These are phyloP conservation scores for Sarcophaga rosellei DNA, from an alignment of 2,888 invertebrate species.

Conservation along the genomic window DNA sequence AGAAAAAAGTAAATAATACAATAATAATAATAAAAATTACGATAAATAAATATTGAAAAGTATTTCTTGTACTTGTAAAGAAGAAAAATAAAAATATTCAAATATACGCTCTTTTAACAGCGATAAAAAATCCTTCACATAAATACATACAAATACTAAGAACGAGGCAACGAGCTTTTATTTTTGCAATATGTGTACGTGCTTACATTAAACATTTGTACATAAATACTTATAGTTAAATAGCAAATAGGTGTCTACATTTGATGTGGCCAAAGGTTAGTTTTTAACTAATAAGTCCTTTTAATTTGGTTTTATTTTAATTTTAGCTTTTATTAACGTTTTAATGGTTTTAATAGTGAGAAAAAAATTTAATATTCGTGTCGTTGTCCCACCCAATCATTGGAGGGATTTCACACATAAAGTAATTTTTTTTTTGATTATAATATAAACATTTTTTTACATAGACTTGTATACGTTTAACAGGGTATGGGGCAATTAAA, in stretches of 20 bases:
- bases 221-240: too few relatives aligned
- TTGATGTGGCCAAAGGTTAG: background rate
- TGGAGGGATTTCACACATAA: conserved; percentile 37
- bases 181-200: too few relatives aligned
- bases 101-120: background rate
- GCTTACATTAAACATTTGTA: too few relatives aligned
- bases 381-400: conserved; percentile 44
- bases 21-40: too few relatives aligned
- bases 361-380: conserved; percentile 4
- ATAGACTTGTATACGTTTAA: background rate
- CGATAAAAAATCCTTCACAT: background rate
- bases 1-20: too few relatives aligned
- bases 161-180: too few relatives aligned
- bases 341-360: background rate
- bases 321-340: background rate
- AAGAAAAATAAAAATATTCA: background rate
- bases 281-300: background rate
- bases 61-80: background rate
- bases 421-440: conserved; percentile 43
- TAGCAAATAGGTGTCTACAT: too few relatives aligned
- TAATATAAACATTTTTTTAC: conserved; percentile 25
- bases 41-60: background rate
- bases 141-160: background rate
- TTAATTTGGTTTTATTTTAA: background rate
- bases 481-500: background rate